These are phyloP conservation scores for Reinhardtius hippoglossoides DNA, from an alignment of 2,113 vertebrate species.

Conservation along the genomic window DNA sequence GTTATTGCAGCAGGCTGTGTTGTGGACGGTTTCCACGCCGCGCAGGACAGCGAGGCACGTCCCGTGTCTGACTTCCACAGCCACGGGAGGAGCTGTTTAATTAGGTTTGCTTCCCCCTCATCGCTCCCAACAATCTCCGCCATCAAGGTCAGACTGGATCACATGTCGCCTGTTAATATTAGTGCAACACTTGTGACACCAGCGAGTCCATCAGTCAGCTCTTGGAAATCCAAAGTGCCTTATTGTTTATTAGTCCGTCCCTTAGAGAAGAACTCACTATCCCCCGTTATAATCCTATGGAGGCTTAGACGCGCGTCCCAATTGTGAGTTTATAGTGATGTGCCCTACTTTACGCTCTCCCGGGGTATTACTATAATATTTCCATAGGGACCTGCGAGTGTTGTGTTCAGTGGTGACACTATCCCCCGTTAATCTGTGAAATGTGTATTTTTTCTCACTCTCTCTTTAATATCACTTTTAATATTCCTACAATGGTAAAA, in stretches of 20 bases:
- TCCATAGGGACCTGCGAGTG: slow-evolving; percentile 52
- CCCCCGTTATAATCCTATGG: slow-evolving; percentile 37
- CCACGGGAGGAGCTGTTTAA: slow-evolving; percentile 78
- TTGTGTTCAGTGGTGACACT: slow-evolving; percentile 34
- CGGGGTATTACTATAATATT: slow-evolving; percentile 50
- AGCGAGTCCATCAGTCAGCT: slow-evolving; percentile 22
- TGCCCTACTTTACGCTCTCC: slow-evolving; percentile 59
- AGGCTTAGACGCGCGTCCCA: slow-evolving; percentile 37
- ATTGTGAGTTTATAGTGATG: slow-evolving; percentile 55
- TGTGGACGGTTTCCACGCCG: too few relatives aligned
- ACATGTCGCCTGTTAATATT: slow-evolving; percentile 68
- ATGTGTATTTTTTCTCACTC: not conserved
- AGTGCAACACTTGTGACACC: slow-evolving; percentile 31
- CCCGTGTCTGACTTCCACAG: slow-evolving; percentile 64
- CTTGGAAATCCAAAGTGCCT: slow-evolving; percentile 3
- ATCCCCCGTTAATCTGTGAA: slow-evolving; percentile 33
- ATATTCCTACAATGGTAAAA: too few relatives aligned
- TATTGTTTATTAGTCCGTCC: slow-evolving; percentile 15
- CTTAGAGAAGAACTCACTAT: slow-evolving; percentile 24
- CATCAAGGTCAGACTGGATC: slow-evolving; percentile 76
- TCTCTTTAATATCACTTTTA: too few relatives aligned
- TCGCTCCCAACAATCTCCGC: slow-evolving; percentile 56
- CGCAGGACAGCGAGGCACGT: slow-evolving; percentile 43
- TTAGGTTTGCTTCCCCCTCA: slow-evolving; percentile 64
- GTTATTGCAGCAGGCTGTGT: not conserved